These are phyloP conservation scores for Dufourea novaeangliae DNA, from an alignment of 1,140 invertebrate genomes.

Conservation along the genomic window DNA sequence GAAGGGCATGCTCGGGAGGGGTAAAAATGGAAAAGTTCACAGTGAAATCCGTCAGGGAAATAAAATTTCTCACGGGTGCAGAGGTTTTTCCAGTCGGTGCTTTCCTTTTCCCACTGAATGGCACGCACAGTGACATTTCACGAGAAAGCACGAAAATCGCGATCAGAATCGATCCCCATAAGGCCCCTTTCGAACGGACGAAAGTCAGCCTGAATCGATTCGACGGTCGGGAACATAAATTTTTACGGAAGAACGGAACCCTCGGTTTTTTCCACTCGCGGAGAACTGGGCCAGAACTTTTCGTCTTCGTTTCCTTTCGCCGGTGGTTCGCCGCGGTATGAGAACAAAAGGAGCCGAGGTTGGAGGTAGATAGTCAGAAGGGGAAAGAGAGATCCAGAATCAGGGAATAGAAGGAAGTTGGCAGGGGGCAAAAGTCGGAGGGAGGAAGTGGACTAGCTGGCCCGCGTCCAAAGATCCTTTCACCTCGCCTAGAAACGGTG, in stretches of 20 bases:
- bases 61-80: background rate
- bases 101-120: background rate
- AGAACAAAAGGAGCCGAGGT: slow-evolving; percentile 27
- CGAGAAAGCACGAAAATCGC: background rate
- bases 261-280: background rate
- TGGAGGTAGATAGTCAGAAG: slow-evolving; percentile 17
- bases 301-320: slow-evolving; percentile 26
- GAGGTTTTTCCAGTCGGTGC: too few relatives aligned
- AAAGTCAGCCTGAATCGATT: too few relatives aligned
- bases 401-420: slow-evolving; percentile 6
- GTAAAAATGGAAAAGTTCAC: background rate
- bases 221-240: background rate
- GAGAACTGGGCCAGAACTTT: slow-evolving; percentile 14
- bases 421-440: background rate
- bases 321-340: slow-evolving; percentile 15
- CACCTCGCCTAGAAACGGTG: slow-evolving; percentile 17
- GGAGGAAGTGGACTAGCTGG: slow-evolving; percentile 1
- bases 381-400: background rate
- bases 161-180: background rate
- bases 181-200: background rate
- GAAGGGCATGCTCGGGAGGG: too few relatives aligned
- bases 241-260: background rate
- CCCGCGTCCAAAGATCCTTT: slow-evolving; percentile 37
- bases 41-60: background rate
- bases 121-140: background rate